Percentiles rank a stretch among this genome's conserved stretches.
phyloP scores from a whole-genome alignment of 1,140 invertebrate species.

The Solenopsis fugax region DNA sequence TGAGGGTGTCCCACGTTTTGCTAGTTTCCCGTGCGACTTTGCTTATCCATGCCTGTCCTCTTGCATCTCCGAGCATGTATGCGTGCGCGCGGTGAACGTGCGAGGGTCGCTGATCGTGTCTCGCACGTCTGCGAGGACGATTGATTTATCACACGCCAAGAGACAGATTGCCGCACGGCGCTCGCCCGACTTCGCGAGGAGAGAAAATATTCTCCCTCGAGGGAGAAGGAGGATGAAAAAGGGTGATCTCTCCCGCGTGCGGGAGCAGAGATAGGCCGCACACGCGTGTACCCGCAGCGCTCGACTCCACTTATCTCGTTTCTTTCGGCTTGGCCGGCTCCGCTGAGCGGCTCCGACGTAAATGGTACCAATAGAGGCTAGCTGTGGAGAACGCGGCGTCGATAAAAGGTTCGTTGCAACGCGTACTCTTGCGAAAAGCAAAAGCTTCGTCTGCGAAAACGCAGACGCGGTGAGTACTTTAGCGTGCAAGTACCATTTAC shows the following conservation, averaged over 20 bases:
- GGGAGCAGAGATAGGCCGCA: slow-evolving; percentile 69
- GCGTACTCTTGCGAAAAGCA: slow-evolving; percentile 36
- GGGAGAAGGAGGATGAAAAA: slow-evolving; percentile 33
- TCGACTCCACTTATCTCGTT: slow-evolving; percentile 68
- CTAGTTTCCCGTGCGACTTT: slow-evolving; percentile 19
- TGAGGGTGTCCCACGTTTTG: slow-evolving; percentile 26
- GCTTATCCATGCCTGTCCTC: slow-evolving; percentile 30
- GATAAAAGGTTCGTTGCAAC: slow-evolving; percentile 60
- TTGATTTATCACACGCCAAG: slow-evolving; percentile 84
- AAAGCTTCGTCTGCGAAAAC: slow-evolving; percentile 23
- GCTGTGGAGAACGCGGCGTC: neutral
- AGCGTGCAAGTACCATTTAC: neutral
- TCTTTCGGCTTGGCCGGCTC: slow-evolving; percentile 67
- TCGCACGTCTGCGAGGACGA: slow-evolving; percentile 80
- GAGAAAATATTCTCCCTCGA: slow-evolving; percentile 45
- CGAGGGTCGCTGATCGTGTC: slow-evolving; percentile 79
- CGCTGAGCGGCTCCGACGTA: slow-evolving; percentile 59
- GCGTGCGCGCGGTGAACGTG: slow-evolving; percentile 64
- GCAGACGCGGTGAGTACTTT: slow-evolving; percentile 2
- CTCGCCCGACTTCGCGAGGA: slow-evolving; percentile 65
- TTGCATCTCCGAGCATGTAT: slow-evolving; percentile 24
- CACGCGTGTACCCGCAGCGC: slow-evolving; percentile 16
- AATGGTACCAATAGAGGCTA: slow-evolving; percentile 68
- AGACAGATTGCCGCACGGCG: slow-evolving; percentile 82
- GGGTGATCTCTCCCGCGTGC: slow-evolving; percentile 60